Evolutionary conservation across 2,888 invertebrate genomes (phyloP), one percentile per base, ranked within the genome.

Genomic region (Liodrosophila aerea): DNA sequence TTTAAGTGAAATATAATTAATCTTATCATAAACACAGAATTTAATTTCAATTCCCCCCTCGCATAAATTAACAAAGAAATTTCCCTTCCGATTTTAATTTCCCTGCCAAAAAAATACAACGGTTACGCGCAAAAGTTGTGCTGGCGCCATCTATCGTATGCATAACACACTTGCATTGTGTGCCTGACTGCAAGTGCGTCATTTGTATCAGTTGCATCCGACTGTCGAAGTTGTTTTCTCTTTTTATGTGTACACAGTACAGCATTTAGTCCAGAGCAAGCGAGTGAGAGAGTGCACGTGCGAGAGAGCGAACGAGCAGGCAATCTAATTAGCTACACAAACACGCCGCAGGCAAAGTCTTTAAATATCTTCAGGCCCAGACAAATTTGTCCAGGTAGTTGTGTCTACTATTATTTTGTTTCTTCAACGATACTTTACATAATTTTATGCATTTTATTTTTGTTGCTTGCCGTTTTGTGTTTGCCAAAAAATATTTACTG

Each of bases 381-480:
- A 39, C 13, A 50, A 39, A 52, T 39, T 36, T 34, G 12, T 7
- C 16, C 5, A 16, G 9, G 30, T 30, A 43, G 27, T 27, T 27
- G 34, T 18, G 5, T 49, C 13, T 49, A 30, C 13, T 49, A 30
- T 40, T n/a, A 39, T 16, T 9, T 11, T 31, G 36, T 36, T 16
- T 18, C 40, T 33, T 58, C 29, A 18, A 12, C 43, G 16, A n/a
- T 33, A 58, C 63, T 66, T 83, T 76, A 75, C 75, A 76, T 70
- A 75, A 73, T 80, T 83, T 75, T 67, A 77, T 83, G 81, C 73
- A 81, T 63, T 80, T 74, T 57, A 54, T 37, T 70, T 44, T 53
- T 49, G 59, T 46, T 50, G 54, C 57, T 56, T 40, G 57, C 34
- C 29, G 29, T 51, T 22, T 41, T 53, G 47, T 50, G 50, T 71